Conservation (phyloP, 2,888 invertebrate species). For the Xanthorhoe spadicearia region DNA sequence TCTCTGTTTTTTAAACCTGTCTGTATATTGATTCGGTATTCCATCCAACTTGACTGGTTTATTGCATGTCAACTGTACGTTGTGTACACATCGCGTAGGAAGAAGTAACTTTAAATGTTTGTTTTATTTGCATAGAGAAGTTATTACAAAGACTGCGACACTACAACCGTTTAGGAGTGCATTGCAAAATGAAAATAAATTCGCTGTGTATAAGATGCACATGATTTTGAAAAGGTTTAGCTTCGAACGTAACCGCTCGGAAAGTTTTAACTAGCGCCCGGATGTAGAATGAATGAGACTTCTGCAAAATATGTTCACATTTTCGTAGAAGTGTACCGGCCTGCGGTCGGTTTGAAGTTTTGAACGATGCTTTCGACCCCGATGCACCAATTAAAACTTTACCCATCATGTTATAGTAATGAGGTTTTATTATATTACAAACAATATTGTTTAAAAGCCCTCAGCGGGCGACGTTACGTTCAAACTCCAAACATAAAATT, state of each 20-base stretch:
- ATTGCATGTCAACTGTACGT: conserved; percentile 55
- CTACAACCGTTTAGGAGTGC: conserved; percentile 38
- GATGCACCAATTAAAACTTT: conserved; percentile 70
- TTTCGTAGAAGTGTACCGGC: conserved; percentile 49
- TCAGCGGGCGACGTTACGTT: conserved; percentile 38
- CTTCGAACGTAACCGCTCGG: conserved; percentile 49
- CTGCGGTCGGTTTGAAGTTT: conserved; percentile 50
- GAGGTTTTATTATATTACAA: conserved; percentile 44
- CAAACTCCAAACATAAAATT: conserved; percentile 30
- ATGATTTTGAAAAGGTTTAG: conserved; percentile 48
- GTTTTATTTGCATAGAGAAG: conserved; percentile 34
- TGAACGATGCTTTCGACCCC: conserved; percentile 53
- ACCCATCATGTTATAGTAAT: conserved; percentile 42
- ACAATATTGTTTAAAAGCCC: conserved; percentile 43
- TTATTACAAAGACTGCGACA: conserved; percentile 32
- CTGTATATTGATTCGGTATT: conserved; percentile 47
- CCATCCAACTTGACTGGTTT: conserved; percentile 57
- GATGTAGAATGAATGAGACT: conserved; percentile 56
- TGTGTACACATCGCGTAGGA: conserved; percentile 51
- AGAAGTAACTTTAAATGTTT: conserved; percentile 51
- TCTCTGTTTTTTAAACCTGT: conserved; percentile 52
- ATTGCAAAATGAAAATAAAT: conserved; percentile 46
- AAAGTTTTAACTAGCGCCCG: conserved; percentile 55
- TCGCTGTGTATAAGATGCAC: conserved; percentile 48
- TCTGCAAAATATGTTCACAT: conserved; percentile 43